Conservation (phyloP, 2,113 vertebrate genomes). For the Morphnarchus princeps region DNA sequence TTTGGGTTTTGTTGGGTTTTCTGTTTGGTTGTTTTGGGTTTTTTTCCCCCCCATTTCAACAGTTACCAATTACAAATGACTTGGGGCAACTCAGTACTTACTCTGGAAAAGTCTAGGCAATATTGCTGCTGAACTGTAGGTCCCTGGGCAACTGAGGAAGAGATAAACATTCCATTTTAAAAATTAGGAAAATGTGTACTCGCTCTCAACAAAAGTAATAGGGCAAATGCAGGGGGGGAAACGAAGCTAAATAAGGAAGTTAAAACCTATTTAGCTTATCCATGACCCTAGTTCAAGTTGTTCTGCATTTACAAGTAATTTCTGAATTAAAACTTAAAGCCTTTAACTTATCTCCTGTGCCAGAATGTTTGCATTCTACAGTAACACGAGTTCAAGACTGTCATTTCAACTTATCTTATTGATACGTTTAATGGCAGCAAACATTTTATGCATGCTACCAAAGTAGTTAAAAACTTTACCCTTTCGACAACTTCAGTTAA, state of each 20-base stretch:
- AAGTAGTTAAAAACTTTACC: not conserved
- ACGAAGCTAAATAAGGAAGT: not conserved
- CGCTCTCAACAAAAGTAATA: no score
- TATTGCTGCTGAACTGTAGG: not conserved
- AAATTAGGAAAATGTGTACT: not conserved
- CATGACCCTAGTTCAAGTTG: not conserved
- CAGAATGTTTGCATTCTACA: not conserved
- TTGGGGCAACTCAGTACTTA: not conserved
- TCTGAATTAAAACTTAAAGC: not conserved
- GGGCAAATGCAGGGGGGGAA: not conserved
- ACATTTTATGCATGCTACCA: not conserved
- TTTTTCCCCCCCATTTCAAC: not conserved
- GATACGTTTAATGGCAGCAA: not conserved
- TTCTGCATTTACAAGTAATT: not conserved
- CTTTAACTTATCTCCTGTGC: not conserved
- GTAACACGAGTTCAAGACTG: not conserved
- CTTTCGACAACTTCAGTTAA: not conserved
- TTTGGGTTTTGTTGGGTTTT: no score
- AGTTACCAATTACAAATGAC: not conserved
- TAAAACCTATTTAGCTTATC: not conserved
- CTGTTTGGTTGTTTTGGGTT: no score
- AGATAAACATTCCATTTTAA: not conserved
- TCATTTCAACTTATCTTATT: not conserved
- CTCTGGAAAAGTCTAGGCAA: not conserved
- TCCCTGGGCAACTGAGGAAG: not conserved